phyloP scores from a whole-genome alignment of 2,797 vertebrate species.

The Cirrhinus mrigala region DNA sequence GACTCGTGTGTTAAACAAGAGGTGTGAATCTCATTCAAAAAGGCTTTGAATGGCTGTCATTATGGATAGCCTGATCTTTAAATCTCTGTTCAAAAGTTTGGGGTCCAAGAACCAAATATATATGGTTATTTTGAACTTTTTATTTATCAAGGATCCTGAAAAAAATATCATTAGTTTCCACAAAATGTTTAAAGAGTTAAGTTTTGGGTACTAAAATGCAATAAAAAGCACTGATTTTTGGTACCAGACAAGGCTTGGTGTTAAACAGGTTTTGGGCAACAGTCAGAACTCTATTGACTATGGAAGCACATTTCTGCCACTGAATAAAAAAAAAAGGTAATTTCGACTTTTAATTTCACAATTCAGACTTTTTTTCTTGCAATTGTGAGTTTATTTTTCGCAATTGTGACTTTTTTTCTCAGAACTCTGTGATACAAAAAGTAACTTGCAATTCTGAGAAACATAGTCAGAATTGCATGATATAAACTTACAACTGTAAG shows the following conservation, averaged over 20 bases:
- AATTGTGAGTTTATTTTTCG: no score
- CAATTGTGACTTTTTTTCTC: no score
- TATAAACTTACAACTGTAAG: no score
- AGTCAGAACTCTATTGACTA: no score
- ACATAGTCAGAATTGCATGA: no score
- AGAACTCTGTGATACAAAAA: no score
- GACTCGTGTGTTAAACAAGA: conserved; percentile 27
- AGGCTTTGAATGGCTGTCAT: background rate
- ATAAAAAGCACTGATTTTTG: background rate
- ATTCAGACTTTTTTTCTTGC: no score
- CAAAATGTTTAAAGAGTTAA: background rate
- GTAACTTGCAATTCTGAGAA: no score
- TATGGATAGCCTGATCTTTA: background rate
- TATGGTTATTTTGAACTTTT: background rate
- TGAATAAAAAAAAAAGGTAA: no score
- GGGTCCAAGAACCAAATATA: background rate
- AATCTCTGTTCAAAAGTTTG: background rate
- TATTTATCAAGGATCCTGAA: background rate
- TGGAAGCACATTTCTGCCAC: no score
- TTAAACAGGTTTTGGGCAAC: background rate
- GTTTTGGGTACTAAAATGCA: background rate
- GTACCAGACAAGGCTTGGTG: background rate
- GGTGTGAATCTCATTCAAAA: conserved; percentile 23
- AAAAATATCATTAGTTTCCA: background rate
- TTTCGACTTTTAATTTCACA: no score